These are phyloP conservation scores for Cordylochernes scorpioides DNA, from an alignment of 2,888 invertebrate species.

Conservation along the genomic window DNA sequence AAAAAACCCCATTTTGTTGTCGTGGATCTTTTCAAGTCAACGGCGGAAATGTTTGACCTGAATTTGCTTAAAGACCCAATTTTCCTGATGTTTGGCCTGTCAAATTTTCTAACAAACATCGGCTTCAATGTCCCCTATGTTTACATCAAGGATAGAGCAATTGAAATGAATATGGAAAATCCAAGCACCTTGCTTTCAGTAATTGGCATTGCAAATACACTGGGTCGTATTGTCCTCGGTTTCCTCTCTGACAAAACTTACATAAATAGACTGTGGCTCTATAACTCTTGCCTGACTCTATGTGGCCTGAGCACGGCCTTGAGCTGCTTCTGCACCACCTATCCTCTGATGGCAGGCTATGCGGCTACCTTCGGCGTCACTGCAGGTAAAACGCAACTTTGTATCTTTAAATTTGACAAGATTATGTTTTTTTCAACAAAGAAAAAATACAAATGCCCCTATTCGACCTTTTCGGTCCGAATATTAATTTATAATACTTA, in stretches of 20 bases:
- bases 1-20: too few relatives aligned
- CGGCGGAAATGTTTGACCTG: slow-evolving; percentile 51
- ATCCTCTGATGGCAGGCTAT: slow-evolving; percentile 44
- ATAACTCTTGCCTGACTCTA: slow-evolving; percentile 57
- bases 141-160: slow-evolving; percentile 48
- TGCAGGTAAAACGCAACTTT: slow-evolving; percentile 29
- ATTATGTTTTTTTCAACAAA: too few relatives aligned
- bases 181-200: slow-evolving; percentile 45
- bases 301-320: slow-evolving; percentile 62
- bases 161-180: slow-evolving; percentile 29
- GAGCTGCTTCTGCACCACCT: slow-evolving; percentile 44
- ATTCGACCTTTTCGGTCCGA: too few relatives aligned
- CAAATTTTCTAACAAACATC: slow-evolving; percentile 81
- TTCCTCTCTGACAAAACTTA: slow-evolving; percentile 54
- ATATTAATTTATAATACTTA: background rate
- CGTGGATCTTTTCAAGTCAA: slow-evolving; percentile 20
- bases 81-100: slow-evolving; percentile 64
- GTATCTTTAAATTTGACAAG: background rate
- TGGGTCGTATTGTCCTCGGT: slow-evolving; percentile 65
- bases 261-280: slow-evolving; percentile 66
- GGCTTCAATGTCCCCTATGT: slow-evolving; percentile 83
- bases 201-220: slow-evolving; percentile 59
- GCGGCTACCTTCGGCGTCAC: slow-evolving; percentile 58
- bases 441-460: too few relatives aligned
- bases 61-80: slow-evolving; percentile 51